Evolutionary conservation across 2,113 vertebrate genomes (phyloP), one percentile per base, ranked within the genome.

Genomic region (Orthonyx spaldingii): DNA sequence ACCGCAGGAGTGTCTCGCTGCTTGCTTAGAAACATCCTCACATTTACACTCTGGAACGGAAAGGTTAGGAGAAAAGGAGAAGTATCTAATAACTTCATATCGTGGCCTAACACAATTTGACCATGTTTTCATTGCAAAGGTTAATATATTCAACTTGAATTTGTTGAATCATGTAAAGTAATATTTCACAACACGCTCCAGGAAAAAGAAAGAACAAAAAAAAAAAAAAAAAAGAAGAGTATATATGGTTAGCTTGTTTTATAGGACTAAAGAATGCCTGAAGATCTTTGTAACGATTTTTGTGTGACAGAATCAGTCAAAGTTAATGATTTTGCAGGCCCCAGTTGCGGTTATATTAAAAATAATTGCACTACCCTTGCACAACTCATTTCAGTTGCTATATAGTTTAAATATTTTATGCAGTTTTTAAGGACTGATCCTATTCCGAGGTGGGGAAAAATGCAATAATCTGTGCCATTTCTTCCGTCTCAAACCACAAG

Each of bases 391-490:
- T 84, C 52, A 80, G 28, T 74, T 94, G 26, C 44, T 95, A 53
- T 35, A 52, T 12, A 80, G 56, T 68, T 94, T 90, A 93, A 95
- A 94, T 96, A 93, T 94, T 96, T 96, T 70, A 87, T 89, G 65
- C 23, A 53, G 35, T 87, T 87, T 92, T 94, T 92, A 93, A 84
- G 72, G 72, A 81, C 46, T 52, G 76, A 63, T 87, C 64, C 53
- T 94, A 35, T 57, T 93, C 64, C 0, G 1, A 84, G 39, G 35
- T 88, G 56, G 50, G 41, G 52, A 12, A 63, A 87, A 93, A 66
- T 50, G 33, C 17, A 84, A 53, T 92, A 42, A 90, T 37, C 26
- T 71, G 47, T 71, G 22, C 44, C 11, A 2, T 75, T 94, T 61
- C 86, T 95, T 93, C 85, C 1, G 0, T 71, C 47, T 92, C n/a